Conservation (phyloP, 2,888 invertebrate species). For the Tupiocoris notatus region DNA sequence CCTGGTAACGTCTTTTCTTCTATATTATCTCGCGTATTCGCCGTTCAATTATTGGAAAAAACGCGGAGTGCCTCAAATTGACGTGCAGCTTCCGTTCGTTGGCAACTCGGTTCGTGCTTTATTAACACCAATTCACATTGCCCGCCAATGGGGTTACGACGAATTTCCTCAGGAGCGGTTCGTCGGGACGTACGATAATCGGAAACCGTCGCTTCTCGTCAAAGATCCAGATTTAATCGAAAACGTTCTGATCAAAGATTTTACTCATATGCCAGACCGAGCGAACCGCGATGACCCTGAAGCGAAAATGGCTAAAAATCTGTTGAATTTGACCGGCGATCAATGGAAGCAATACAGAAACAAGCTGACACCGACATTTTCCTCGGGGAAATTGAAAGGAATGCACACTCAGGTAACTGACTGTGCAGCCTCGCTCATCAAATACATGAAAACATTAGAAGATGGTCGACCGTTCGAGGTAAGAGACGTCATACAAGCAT, state of each 20-base stretch:
- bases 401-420: conserved; percentile 58
- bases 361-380: conserved; percentile 60
- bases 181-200: conserved; percentile 57
- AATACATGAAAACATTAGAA: conserved; percentile 27
- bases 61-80: neutral
- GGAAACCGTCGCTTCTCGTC: conserved; percentile 56
- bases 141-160: conserved; percentile 34
- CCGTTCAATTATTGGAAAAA: conserved; percentile 23
- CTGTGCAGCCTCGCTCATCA: conserved; percentile 51
- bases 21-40: neutral
- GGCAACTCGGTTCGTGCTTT: neutral
- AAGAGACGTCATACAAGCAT: conserved; percentile 52
- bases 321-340: conserved; percentile 56
- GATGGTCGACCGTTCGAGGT: conserved; percentile 43
- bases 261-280: conserved; percentile 56
- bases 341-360: conserved; percentile 58
- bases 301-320: conserved; percentile 53
- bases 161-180: conserved; percentile 51
- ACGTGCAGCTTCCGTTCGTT: neutral
- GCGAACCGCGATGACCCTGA: conserved; percentile 54
- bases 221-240: conserved; percentile 57
- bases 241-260: conserved; percentile 56
- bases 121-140: neutral
- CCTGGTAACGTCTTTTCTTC: neutral
- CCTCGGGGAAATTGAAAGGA: conserved; percentile 59